phyloP scores from a whole-genome alignment of 2,888 invertebrate species.

The Drymonia ruficornis region DNA sequence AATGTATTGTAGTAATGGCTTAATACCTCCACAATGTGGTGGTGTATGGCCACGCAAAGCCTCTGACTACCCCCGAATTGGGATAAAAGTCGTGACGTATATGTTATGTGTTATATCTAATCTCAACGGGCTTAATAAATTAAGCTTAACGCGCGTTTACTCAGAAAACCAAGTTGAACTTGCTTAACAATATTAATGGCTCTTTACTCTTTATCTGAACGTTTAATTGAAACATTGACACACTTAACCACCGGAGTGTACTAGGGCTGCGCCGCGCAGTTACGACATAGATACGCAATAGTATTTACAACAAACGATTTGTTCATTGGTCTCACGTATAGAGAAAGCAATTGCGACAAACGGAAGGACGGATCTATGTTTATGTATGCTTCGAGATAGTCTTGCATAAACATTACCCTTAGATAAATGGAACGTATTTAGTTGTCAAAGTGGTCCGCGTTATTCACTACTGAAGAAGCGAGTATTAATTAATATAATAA shows the following conservation, averaged over 20 bases:
- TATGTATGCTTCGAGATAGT: constrained; percentile 58
- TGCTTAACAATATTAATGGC: constrained; percentile 41
- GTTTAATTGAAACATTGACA: constrained; percentile 67
- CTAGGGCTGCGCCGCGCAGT: constrained; percentile 39
- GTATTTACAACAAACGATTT: constrained; percentile 32
- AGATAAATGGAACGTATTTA: constrained; percentile 25
- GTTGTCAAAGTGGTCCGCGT: constrained; percentile 26
- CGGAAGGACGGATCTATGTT: constrained; percentile 59
- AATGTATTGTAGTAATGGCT: no score
- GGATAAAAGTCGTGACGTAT: no score
- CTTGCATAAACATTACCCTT: constrained; percentile 48
- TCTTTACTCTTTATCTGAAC: constrained; percentile 40
- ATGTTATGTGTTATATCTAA: no score
- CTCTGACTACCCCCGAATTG: no score
- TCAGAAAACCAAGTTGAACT: constrained; percentile 16
- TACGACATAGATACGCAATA: constrained; percentile 35
- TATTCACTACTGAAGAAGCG: constrained; percentile 34
- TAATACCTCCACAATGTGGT: no score
- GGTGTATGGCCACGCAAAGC: no score
- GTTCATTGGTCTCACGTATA: constrained; percentile 67
- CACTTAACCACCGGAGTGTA: constrained; percentile 54
- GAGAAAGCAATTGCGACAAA: constrained; percentile 70
- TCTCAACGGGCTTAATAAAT: constrained; percentile 4
- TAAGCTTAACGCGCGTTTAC: constrained; percentile 14
- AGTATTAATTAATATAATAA: no score